These are phyloP conservation scores for Ganaspis sp. DNA, from an alignment of 1,140 invertebrate genomes.

Conservation along the genomic window DNA sequence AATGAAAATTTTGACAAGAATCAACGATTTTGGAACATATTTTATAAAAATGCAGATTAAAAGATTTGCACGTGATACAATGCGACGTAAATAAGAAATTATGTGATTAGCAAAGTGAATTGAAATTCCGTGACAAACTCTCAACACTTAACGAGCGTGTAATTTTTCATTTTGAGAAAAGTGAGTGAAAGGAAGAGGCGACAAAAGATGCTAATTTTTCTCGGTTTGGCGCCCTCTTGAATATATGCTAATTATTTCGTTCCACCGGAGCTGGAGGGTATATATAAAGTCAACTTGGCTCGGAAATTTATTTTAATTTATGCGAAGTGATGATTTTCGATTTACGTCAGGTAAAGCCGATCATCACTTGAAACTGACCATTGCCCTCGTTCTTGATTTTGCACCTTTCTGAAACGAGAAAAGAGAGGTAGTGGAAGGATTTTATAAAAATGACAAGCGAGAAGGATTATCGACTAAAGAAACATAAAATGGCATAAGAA, in stretches of 20 bases:
- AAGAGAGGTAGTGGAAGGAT: not conserved
- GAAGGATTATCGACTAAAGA: not conserved
- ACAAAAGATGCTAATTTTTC: conserved; percentile 17
- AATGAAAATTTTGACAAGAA: no score
- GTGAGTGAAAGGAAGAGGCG: not conserved
- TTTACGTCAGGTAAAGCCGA: conserved; percentile 16
- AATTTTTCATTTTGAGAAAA: conserved; percentile 26
- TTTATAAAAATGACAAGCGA: not conserved
- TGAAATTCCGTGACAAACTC: not conserved
- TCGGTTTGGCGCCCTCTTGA: conserved; percentile 11
- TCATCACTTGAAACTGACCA: not conserved
- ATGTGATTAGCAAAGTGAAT: not conserved
- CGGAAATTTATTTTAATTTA: conserved; percentile 51
- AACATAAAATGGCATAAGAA: not conserved
- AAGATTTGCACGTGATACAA: no score
- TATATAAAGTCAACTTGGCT: conserved; percentile 26
- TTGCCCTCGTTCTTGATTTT: conserved; percentile 5
- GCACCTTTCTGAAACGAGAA: conserved; percentile 1
- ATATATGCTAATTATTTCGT: conserved; percentile 19
- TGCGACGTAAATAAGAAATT: no score
- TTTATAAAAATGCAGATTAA: no score
- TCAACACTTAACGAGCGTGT: not conserved
- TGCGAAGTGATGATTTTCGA: conserved; percentile 30
- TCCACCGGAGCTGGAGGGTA: not conserved
- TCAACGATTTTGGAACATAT: no score